Evolutionary conservation across 2,113 vertebrate species (phyloP).

Genomic region (Fregata magnificens): DNA sequence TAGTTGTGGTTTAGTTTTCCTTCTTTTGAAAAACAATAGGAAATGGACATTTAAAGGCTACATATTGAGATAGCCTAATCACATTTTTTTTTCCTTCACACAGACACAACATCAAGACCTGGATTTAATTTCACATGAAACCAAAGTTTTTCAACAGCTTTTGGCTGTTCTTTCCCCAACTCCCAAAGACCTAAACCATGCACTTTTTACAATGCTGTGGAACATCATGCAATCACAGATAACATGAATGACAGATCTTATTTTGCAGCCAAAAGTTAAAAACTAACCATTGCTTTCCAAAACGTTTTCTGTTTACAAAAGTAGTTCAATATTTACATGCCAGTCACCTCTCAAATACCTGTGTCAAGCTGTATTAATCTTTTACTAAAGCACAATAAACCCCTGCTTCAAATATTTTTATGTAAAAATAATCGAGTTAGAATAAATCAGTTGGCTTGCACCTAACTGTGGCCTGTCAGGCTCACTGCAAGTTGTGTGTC

Average conservation of each 20-base stretch:
- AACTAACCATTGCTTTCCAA: background rate
- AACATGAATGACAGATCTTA: background rate
- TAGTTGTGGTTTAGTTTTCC: background rate
- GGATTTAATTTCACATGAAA: background rate
- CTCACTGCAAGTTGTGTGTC: background rate
- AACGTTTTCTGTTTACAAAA: background rate
- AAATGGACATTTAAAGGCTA: background rate
- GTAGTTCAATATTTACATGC: background rate
- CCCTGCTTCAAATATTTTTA: background rate
- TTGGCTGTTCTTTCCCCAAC: background rate
- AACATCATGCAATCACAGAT: background rate
- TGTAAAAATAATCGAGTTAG: background rate
- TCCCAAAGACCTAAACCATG: background rate
- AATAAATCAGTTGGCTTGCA: background rate
- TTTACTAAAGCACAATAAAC: background rate
- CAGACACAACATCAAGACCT: background rate
- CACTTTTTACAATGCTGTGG: background rate
- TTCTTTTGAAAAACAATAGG: background rate
- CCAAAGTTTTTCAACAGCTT: background rate
- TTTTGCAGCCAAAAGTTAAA: background rate
- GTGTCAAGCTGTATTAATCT: background rate
- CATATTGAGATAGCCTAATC: background rate
- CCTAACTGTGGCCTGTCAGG: background rate
- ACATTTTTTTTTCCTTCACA: background rate
- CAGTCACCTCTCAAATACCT: background rate